A percentile compares a stretch with the other conserved stretches of the same genome.
Evolutionary conservation across 2,113 vertebrate genomes (phyloP).

Genomic region (Petaurus breviceps): DNA sequence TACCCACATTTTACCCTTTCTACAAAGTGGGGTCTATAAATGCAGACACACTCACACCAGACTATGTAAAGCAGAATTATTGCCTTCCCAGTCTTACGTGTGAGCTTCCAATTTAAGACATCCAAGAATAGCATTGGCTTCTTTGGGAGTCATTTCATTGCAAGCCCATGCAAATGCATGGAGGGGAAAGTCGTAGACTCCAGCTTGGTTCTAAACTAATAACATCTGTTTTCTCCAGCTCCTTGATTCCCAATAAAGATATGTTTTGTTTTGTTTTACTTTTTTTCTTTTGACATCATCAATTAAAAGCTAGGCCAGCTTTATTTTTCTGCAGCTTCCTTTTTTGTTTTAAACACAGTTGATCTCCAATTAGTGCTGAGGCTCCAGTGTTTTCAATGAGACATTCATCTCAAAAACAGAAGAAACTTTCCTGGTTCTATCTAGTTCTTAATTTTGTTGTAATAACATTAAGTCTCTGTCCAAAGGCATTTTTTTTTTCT

Average conservation of each 20-base stretch:
- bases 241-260: not conserved
- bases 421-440: not conserved
- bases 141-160: not conserved
- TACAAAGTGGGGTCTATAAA: not conserved
- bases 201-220: not conserved
- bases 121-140: not conserved
- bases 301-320: not conserved
- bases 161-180: rapidly evolving
- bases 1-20: not conserved
- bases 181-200: not conserved
- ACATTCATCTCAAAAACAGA: not conserved
- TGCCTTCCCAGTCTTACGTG: not conserved
- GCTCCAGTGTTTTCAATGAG: not conserved
- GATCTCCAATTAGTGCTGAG: not conserved
- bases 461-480: not conserved
- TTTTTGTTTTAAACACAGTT: not conserved
- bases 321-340: not conserved
- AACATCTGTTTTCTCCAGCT: not conserved
- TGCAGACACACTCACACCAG: not conserved
- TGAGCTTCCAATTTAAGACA: not conserved
- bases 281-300: not conserved
- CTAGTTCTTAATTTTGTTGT: not conserved
- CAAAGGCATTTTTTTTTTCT: not conserved
- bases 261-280: not conserved
- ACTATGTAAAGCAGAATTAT: not conserved